Evolutionary conservation across 2,113 vertebrate species (phyloP).

Genomic region (Entomyzon cyanotis): DNA sequence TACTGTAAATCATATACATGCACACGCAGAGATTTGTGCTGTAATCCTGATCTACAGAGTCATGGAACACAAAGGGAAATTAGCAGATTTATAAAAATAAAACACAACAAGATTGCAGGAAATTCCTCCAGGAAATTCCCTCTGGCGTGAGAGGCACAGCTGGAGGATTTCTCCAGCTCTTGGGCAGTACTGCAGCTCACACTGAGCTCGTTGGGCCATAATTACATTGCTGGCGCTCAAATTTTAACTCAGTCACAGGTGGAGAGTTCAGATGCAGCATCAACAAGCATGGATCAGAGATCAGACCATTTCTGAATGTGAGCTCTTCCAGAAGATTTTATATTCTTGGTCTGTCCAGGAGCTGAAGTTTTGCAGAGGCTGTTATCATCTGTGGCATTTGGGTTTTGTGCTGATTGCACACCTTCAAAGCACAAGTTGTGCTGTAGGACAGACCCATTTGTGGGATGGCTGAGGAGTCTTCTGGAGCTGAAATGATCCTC

Average conservation of each 20-base stretch:
- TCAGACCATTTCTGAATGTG: background rate
- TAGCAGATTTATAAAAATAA: background rate
- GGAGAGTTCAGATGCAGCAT: background rate
- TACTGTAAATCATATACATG: background rate
- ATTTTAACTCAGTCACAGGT: background rate
- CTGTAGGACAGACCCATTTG: accelerated
- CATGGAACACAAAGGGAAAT: background rate
- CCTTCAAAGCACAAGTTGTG: background rate
- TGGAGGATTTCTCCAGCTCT: background rate
- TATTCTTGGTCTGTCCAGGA: background rate
- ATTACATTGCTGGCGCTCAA: background rate
- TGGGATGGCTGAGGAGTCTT: background rate
- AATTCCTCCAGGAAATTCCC: background rate
- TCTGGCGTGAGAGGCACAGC: background rate
- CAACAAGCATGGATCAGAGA: background rate
- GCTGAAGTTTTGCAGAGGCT: background rate
- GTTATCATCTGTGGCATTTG: background rate
- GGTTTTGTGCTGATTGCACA: background rate
- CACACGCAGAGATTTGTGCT: background rate
- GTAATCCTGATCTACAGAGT: background rate
- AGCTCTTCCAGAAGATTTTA: background rate
- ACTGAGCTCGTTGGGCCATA: background rate
- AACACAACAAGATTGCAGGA: background rate
- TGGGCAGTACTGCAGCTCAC: background rate
- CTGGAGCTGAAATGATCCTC: background rate